Evolutionary conservation across 2,888 invertebrate species (phyloP).

Genomic region (Sussaba pulchella): DNA sequence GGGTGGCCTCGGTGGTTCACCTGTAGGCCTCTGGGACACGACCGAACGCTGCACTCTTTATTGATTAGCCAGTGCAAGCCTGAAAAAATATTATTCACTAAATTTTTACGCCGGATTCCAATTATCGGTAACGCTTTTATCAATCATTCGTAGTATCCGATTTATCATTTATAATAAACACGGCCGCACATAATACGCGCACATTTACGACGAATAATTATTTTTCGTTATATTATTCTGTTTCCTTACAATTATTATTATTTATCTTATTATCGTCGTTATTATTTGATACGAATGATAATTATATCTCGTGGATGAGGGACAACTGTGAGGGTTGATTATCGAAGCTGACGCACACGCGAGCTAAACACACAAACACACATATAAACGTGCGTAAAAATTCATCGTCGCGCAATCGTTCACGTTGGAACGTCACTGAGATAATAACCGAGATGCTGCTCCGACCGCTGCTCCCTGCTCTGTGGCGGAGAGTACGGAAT

Average conservation of each 20-base stretch:
- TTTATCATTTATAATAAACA: neutral
- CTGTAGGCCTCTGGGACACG: slow-evolving; percentile 62
- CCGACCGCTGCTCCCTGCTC: neutral
- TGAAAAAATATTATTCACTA: slow-evolving; percentile 43
- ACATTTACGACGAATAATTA: neutral
- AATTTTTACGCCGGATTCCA: slow-evolving; percentile 5
- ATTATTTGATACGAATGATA: neutral
- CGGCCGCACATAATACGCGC: slow-evolving; percentile 27
- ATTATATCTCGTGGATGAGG: neutral
- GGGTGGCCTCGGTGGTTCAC: slow-evolving; percentile 54
- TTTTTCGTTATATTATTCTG: slow-evolving; percentile 11
- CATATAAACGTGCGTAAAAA: slow-evolving; percentile 22
- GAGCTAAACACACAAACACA: slow-evolving; percentile 22
- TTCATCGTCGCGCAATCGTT: slow-evolving; percentile 41
- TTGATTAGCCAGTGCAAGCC: slow-evolving; percentile 49
- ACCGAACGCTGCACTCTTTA: slow-evolving; percentile 58
- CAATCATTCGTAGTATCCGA: slow-evolving; percentile 2
- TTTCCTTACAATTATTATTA: slow-evolving; percentile 17
- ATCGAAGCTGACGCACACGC: slow-evolving; percentile 7
- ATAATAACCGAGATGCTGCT: slow-evolving; percentile 30
- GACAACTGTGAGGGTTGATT: neutral
- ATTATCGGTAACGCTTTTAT: neutral
- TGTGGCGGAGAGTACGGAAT: neutral
- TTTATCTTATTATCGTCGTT: slow-evolving; percentile 9
- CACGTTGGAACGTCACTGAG: neutral